Base-by-base conservation (phyloP, 2,888 invertebrate species). In the Epsilonema sp. region DNA sequence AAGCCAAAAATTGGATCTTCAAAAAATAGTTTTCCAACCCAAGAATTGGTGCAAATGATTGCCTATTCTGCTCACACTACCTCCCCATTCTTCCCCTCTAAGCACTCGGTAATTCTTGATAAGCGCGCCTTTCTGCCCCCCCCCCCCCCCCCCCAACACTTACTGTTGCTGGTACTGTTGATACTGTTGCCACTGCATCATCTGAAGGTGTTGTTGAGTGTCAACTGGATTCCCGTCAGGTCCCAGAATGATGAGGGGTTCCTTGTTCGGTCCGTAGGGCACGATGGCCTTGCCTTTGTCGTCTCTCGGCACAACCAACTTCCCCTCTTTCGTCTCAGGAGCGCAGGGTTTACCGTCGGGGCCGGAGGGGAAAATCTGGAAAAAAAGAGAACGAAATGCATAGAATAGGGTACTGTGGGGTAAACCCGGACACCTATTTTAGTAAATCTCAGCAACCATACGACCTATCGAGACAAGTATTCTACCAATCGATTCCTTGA, bases 131-230 rank as follows among this genome's bases (percentile, higher is more conserved):
- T 31, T 16, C 31, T 8, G 31, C 31, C 31, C 8, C 31, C 31
- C 8, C 8, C 31, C 16, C 8, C 31, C n/a, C n/a, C n/a, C n/a
- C n/a, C n/a, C n/a, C n/a, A n/a, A n/a, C n/a, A n/a, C n/a, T n/a
- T n/a, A n/a, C n/a, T n/a, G n/a, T n/a, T 39, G 39, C n/a, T 39
- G 22, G 39, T 39, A 39, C 39, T 39, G 39, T 20, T 39, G 39
- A 5, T n/a, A 39, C 39, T 39, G 39, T 20, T 39, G 39, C 22
- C n/a, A n/a, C 22, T 39, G 39, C 21, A 19, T 11, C 20, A 21
- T n/a, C n/a, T n/a, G n/a, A n/a, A n/a, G n/a, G 31, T 31, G 31
- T 5, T 5, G 5, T 8, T n/a, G 8, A 8, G n/a, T 8, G 22
- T 39, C 39, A 5, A 39, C n/a, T 8, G 39, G 39, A 20, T 5